A percentile compares a stretch with the other conserved stretches of the same genome.
phyloP scores from a whole-genome alignment of 1,140 invertebrate genomes.

The Aphelinus certus region DNA sequence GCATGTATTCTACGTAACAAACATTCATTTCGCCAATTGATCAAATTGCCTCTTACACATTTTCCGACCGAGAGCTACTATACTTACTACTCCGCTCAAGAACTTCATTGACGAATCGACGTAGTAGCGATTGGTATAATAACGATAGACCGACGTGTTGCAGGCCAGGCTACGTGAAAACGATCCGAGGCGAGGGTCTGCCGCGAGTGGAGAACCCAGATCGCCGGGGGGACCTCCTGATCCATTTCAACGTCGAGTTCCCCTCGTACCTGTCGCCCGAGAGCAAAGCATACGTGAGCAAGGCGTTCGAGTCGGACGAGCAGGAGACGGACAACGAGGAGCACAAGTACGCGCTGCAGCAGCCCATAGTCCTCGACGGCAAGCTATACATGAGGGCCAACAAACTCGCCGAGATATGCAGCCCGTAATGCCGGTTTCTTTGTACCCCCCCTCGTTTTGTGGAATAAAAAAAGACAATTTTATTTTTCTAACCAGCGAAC shows the following conservation, averaged over 20 bases:
- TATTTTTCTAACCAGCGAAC: too few species aligned
- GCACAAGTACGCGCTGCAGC: not conserved
- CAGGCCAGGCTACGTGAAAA: constrained; percentile 71
- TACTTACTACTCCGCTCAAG: too few species aligned
- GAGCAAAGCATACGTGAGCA: constrained; percentile 63
- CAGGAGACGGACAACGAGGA: not conserved
- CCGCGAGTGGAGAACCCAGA: constrained; percentile 66
- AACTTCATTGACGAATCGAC: too few species aligned
- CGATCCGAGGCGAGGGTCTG: constrained; percentile 72
- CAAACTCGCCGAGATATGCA: constrained; percentile 11
- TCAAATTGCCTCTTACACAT: not conserved
- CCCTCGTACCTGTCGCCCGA: constrained; percentile 66
- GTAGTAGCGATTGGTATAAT: too few species aligned
- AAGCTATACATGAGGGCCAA: constrained; percentile 26
- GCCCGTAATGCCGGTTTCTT: not conserved
- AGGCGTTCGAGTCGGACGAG: constrained; percentile 55
- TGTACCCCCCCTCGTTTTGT: not conserved
- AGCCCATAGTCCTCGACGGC: constrained; percentile 19
- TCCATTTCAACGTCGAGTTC: constrained; percentile 69
- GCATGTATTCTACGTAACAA: too few species aligned
- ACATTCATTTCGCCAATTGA: not conserved
- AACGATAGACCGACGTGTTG: not conserved
- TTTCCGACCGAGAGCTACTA: too few species aligned
- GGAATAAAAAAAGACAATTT: too few species aligned
- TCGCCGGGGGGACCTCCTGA: constrained; percentile 66